Evolutionary conservation across 30 jellyfish, hydroid and myxozoan genomes (phyloP).

Genomic region (Rhopilema esculentum): DNA sequence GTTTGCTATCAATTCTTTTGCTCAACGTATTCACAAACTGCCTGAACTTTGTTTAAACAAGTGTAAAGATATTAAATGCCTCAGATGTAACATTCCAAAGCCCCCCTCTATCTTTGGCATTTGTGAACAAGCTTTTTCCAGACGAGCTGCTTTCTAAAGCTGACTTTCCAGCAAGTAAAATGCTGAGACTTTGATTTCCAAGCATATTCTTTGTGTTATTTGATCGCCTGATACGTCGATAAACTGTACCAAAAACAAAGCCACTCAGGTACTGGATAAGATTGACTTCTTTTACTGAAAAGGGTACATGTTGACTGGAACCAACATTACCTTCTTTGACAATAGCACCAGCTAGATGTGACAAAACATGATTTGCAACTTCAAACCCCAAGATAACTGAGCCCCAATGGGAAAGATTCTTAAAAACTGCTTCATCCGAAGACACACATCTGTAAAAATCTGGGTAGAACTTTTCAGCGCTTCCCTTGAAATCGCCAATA

Average conservation of each 20-base stretch:
- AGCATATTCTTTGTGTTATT: conserved; percentile 32
- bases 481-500: conserved; percentile 45
- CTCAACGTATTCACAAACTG: neutral
- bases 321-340: conserved; percentile 34
- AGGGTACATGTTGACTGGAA: conserved; percentile 14
- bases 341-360: conserved; percentile 65
- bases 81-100: conserved; percentile 3
- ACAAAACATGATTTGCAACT: conserved; percentile 70
- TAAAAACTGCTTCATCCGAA: conserved; percentile 40
- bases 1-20: neutral
- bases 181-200: conserved; percentile 45
- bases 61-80: neutral
- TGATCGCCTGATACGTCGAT: conserved; percentile 47
- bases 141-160: neutral
- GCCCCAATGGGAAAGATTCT: conserved; percentile 49
- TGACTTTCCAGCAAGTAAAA: conserved; percentile 57
- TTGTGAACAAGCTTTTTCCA: neutral
- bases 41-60: neutral
- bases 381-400: conserved; percentile 67
- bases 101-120: neutral
- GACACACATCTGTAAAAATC: conserved; percentile 48
- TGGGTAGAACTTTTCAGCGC: conserved; percentile 64
- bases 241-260: conserved; percentile 46
- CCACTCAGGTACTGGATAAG: conserved; percentile 44
- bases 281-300: conserved; percentile 23